phyloP scores from a whole-genome alignment of 2,113 vertebrate species.

The Ciconia boyciana region DNA sequence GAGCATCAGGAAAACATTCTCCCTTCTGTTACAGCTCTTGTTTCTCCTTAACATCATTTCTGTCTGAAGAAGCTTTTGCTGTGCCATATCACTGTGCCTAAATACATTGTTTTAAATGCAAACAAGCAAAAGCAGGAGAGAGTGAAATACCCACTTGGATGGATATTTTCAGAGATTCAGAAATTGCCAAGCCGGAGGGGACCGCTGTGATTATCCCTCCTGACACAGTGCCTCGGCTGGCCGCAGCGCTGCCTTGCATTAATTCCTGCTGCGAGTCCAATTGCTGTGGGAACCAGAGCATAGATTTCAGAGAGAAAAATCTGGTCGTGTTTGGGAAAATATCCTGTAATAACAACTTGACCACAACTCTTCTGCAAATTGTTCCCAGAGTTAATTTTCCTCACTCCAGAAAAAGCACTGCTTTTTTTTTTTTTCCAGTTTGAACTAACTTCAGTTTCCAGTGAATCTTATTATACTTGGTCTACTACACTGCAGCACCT shows the following conservation, averaged over 20 bases:
- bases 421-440: neutral
- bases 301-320: neutral
- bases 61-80: neutral
- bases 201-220: neutral
- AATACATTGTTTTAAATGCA: neutral
- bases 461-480: neutral
- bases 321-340: neutral
- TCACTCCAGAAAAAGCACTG: neutral
- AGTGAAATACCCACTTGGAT: neutral
- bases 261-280: neutral
- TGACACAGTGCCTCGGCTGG: neutral
- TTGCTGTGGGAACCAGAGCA: neutral
- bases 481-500: neutral
- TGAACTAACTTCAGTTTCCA: neutral
- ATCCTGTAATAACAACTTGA: neutral
- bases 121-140: neutral
- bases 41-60: neutral
- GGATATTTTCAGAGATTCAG: neutral
- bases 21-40: neutral
- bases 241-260: fast-evolving
- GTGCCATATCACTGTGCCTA: neutral
- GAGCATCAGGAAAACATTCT: neutral
- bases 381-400: neutral
- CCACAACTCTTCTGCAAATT: neutral
- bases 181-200: neutral